These are phyloP conservation scores for Hemiprocne comata DNA, from an alignment of 2,113 vertebrate genomes.

Conservation along the genomic window DNA sequence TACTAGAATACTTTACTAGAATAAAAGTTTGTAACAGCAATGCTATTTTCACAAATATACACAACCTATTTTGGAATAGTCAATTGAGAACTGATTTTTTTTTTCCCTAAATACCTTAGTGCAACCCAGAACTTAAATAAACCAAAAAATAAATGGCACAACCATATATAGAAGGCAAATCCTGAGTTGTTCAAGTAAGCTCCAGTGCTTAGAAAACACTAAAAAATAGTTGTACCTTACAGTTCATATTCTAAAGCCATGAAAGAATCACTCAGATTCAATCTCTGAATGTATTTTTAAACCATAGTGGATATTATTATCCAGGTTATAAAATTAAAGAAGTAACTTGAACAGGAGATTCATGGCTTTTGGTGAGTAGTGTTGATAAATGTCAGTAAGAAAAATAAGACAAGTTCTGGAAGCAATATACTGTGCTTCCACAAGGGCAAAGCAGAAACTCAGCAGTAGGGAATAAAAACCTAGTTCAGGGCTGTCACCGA, in stretches of 20 bases:
- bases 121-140: conserved; percentile 12
- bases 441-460: neutral
- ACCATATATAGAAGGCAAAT: neutral
- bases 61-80: neutral
- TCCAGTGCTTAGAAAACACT: neutral
- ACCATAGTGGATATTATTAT: neutral
- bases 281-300: neutral
- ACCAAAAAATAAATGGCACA: neutral
- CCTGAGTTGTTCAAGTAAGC: neutral
- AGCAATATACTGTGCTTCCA: neutral
- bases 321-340: neutral
- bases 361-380: neutral
- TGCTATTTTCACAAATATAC: neutral
- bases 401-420: neutral
- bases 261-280: neutral
- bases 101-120: neutral
- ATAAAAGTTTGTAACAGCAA: neutral
- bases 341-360: neutral
- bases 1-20: neutral
- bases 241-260: neutral
- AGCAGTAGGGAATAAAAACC: neutral
- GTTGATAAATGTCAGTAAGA: neutral
- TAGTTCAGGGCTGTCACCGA: neutral
- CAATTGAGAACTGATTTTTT: neutral
- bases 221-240: neutral